phyloP scores from a whole-genome alignment of 2,797 vertebrate genomes.

The Gobio occitaniae region DNA sequence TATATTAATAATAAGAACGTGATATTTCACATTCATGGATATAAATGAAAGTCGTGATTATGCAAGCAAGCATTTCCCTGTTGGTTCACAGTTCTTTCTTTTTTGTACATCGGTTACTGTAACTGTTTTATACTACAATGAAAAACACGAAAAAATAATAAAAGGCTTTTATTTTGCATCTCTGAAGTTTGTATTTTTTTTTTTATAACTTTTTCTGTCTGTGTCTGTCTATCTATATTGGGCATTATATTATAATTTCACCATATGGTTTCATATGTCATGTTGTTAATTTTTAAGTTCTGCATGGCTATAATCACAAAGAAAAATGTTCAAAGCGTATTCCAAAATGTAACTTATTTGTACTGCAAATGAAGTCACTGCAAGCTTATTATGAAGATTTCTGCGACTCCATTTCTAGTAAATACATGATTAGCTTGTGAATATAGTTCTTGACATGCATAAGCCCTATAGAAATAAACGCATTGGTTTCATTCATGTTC shows the following conservation, averaged over 20 bases:
- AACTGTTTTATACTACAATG: conserved; percentile 81
- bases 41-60: conserved; percentile 62
- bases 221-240: neutral
- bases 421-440: neutral
- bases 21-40: conserved; percentile 53
- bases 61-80: conserved; percentile 60
- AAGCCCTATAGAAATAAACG: neutral
- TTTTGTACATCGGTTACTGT: conserved; percentile 78
- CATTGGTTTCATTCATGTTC: conserved; percentile 27
- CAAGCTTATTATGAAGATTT: neutral
- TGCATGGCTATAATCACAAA: too few relatives aligned
- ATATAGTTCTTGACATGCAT: neutral
- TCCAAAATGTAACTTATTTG: neutral
- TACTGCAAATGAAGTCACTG: neutral
- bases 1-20: conserved; percentile 51
- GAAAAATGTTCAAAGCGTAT: neutral
- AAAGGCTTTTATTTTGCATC: conserved; percentile 69
- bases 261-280: too few relatives aligned
- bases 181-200: neutral
- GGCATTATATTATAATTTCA: neutral
- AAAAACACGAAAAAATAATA: conserved; percentile 70
- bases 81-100: conserved; percentile 66
- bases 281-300: too few relatives aligned
- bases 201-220: neutral
- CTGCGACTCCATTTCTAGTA: neutral